Base-by-base conservation (phyloP, 2,888 invertebrate genomes). In the Catocala sponsa region DNA sequence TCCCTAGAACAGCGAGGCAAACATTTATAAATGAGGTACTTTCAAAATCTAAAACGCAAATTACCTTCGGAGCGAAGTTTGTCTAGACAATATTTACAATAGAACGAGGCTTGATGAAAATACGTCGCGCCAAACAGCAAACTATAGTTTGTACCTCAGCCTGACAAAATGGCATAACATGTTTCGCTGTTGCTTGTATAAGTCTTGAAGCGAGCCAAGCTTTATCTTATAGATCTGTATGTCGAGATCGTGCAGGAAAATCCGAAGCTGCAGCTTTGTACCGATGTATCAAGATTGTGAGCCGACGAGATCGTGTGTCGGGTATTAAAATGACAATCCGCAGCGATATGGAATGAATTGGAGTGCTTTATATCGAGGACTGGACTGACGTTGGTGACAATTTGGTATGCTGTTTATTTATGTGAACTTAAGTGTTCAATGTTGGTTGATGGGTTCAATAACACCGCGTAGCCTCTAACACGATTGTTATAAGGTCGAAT, bases 171-270 rank as follows among this genome's bases (percentile, higher is more conserved):
- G 55, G 59, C 62, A 49, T 69, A 62, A 61, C 62, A 66, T 55
- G 55, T 57, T 63, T 47, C 52, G 64, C 48, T 48, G 53, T 58
- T 61, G 65, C 62, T 64, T 49, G 61, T 65, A 61, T 55, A 62
- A 60, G 65, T 53, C 68, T 56, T 59, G 32, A 58, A 65, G 51
- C 53, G 46, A 66, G 59, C 50, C 58, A 55, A 76, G 71, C 70
- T 68, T 84, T 87, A 90, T 91, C 89, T 82, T 65, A 70, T 59
- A 50, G 72, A 90, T 88, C 84, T 80, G 74, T 75, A 77, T 82
- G 76, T 73, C 71, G 74, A 87, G 82, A 87, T 88, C 86, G 84
- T 86, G 86, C 85, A 85, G 82, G 88, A 85, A 90, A 89, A 90
- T 88, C 83, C 76, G 63, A 74, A 65, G 72, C 59, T 69, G 65